Evolutionary conservation across 1,140 invertebrate species (phyloP).

Genomic region (Aricia agestis): DNA sequence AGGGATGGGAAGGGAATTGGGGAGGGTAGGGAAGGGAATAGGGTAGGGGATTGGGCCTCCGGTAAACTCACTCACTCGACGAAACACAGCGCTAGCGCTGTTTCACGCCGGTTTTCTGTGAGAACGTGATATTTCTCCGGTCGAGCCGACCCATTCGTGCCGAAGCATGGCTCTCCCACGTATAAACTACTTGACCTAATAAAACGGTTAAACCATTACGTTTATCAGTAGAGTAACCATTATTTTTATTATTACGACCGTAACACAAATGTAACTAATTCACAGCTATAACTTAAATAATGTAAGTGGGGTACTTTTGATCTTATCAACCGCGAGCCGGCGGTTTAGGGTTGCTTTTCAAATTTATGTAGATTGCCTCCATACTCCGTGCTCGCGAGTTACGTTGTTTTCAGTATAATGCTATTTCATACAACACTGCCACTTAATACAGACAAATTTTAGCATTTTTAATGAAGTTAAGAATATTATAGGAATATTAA

Average conservation of each 20-base stretch:
- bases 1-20: too few species aligned
- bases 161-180: too few species aligned
- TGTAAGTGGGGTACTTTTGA: not conserved
- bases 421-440: not conserved
- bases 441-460: too few species aligned
- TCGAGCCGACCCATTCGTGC: too few species aligned
- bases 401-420: not conserved
- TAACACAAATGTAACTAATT: not conserved
- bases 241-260: not conserved
- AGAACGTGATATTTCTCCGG: too few species aligned
- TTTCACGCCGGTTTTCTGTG: too few species aligned
- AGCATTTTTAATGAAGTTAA: too few species aligned
- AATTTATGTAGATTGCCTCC: conserved; percentile 3
- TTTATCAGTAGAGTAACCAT: not conserved
- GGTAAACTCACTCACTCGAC: too few species aligned
- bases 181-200: not conserved
- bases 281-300: not conserved
- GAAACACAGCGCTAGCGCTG: too few species aligned
- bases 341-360: not conserved
- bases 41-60: too few species aligned
- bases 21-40: too few species aligned
- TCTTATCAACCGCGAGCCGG: not conserved
- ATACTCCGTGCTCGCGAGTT: not conserved
- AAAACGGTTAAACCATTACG: not conserved
- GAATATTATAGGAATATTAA: too few species aligned